phyloP scores from a whole-genome alignment of 1,140 invertebrate species.

The Atta colombica region DNA sequence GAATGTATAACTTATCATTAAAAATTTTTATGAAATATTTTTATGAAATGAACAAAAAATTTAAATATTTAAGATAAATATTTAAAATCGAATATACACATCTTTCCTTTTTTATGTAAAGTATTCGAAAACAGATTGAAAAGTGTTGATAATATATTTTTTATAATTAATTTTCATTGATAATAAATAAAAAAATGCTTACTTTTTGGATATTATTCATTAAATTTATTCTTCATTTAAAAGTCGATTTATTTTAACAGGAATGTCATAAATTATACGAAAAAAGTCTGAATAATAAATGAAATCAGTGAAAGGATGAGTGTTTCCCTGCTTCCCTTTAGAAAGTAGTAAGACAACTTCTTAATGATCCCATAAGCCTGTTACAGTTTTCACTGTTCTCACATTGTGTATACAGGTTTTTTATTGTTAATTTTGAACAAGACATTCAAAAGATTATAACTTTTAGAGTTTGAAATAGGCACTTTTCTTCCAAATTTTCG shows the following conservation, averaged over 20 bases:
- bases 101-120: too few species aligned
- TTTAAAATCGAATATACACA: too few species aligned
- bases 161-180: neutral
- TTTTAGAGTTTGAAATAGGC: neutral
- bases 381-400: conserved; percentile 57
- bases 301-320: conserved; percentile 55
- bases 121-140: neutral
- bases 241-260: neutral
- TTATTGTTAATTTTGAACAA: conserved; percentile 10
- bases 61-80: too few species aligned
- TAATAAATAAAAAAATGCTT: neutral
- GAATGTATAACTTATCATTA: too few species aligned
- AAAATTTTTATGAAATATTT: too few species aligned
- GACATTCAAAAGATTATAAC: neutral
- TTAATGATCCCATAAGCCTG: conserved; percentile 58
- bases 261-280: neutral
- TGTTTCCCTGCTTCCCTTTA: conserved; percentile 67
- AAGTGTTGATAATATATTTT: neutral
- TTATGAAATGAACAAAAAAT: too few species aligned
- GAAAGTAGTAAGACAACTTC: conserved; percentile 77
- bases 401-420: conserved; percentile 2
- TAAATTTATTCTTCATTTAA: neutral
- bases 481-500: neutral
- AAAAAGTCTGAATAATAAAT: conserved; percentile 23
- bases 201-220: neutral